A percentile compares a stretch with the other conserved stretches of the same genome.
Conservation (phyloP, 2,797 vertebrate genomes). For the Steatocranus sp. region DNA sequence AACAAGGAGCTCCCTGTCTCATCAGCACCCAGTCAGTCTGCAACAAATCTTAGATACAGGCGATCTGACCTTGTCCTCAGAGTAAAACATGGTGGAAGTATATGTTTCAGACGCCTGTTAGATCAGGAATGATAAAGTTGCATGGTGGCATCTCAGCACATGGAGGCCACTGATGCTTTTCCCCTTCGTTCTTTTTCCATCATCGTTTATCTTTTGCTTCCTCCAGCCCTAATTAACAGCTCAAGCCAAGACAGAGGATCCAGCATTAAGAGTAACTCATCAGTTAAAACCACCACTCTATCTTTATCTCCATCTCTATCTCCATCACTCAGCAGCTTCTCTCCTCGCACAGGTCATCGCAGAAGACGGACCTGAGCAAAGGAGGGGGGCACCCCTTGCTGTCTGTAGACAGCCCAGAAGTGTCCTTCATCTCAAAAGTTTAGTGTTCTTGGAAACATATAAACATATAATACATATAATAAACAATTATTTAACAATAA, state of each 20-base stretch:
- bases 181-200: not conserved
- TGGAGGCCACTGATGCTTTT: not conserved
- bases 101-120: constrained; percentile 45
- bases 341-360: constrained; percentile 39
- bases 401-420: not conserved
- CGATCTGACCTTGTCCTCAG: constrained; percentile 7
- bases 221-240: constrained; percentile 59
- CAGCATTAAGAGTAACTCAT: constrained; percentile 51
- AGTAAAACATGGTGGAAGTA: constrained; percentile 37
- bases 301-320: constrained; percentile 66
- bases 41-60: constrained; percentile 11
- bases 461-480: not conserved
- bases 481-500: not conserved
- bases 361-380: not conserved
- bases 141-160: not conserved
- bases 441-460: not conserved
- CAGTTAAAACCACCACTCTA: constrained; percentile 51
- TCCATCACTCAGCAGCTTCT: constrained; percentile 48
- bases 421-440: not conserved
- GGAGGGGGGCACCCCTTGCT: not conserved
- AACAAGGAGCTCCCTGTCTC: not conserved
- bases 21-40: not conserved
- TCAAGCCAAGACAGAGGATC: constrained; percentile 38
- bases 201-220: not conserved
- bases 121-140: constrained; percentile 39